Base-by-base conservation (phyloP, 2,113 vertebrate species). In the Hemibagrus wyckioides region DNA sequence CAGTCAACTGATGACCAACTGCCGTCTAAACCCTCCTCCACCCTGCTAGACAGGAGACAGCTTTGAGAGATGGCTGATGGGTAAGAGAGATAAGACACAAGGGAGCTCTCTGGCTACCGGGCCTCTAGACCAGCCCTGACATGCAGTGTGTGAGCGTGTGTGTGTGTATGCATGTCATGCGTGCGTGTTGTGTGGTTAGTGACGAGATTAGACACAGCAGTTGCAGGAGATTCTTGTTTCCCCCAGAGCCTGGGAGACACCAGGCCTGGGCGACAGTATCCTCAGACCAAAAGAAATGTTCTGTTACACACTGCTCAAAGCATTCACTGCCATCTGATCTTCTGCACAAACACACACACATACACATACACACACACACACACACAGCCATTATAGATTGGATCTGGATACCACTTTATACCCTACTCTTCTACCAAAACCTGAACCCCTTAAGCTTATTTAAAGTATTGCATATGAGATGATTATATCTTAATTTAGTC, bases 191-290 rank as follows among this genome's bases (percentile, higher is more conserved):
- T 88, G 90, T 25, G 85, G 90, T 89, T 89, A 85, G 87, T 85
- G 82, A 91, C 80, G 88, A 87, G 88, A 88, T 88, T 91, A 87
- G 85, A 89, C 84, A 87, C 90, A 91, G 88, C 90, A 91, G 90
- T 91, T 91, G 90, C 87, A 87, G 82, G 87, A 87, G 90, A 91
- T 91, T 91, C 69, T 86, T 85, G 85, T 91, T 91, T 88, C 87
- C 89, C 88, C 89, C 84, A 89, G 90, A 91, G 90, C 56, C 85
- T 85, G 67, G 85, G 90, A 89, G 89, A 89, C 86, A 88, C 85
- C 89, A 89, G 85, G 84, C 85, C 83, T 76, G 79, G 85, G 88
- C 88, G 89, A 91, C 88, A 89, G 80, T 85, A 89, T 84, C 85
- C 87, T 88, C 85, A 89, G 88, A 89, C 69, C 84, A 89, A 89